Base-by-base conservation (phyloP, 2,888 invertebrate species). In the Tenthredo livida region DNA sequence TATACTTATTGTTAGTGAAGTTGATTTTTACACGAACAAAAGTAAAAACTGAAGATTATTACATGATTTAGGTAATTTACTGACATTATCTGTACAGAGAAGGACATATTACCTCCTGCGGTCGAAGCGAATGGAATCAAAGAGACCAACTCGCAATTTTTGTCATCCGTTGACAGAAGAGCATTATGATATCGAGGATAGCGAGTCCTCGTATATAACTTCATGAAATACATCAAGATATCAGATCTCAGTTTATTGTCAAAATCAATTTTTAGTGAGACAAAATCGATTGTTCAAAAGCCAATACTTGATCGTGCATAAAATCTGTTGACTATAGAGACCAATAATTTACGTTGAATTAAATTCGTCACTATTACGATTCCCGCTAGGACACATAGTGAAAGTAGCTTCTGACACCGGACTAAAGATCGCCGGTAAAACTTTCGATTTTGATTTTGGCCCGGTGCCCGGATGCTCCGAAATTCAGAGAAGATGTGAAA, bases 321-420 rank as follows among this genome's bases (percentile, higher is more conserved):
- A 29, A 54, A 54, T 50, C 25, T 47, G 33, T 33, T 25, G 33
- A 50, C 54, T n/a, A 12, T 25, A 54, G 54, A 33, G 10, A 77
- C 54, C 33, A 50, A 29, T 54, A 82, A 70, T 75, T 78, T 50
- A 85, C 12, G 78, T 67, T 29, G 75, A 43, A 85, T 85, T 86
- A 85, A 84, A 85, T 85, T 75, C 40, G 75, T 86, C 85, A 80
- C 37, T 47, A 78, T 72, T 54, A 47, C 54, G 72, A 83, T 85
- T 86, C 73, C 61, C 47, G 47, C 67, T 29, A 15, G 12, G 65
- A 25, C 47, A 21, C 50, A 5, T 67, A 84, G 85, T 85, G 86
- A 85, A 86, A 85, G 86, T 61, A 37, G 65, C 67, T 50, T 61
- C 72, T 47, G 61, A 29, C 43, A 72, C 33, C 37, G 85, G 77